Percentiles rank a stretch among this genome's conserved stretches.
phyloP scores from a whole-genome alignment of 2,888 invertebrate species.

The Slavum lentiscoides region DNA sequence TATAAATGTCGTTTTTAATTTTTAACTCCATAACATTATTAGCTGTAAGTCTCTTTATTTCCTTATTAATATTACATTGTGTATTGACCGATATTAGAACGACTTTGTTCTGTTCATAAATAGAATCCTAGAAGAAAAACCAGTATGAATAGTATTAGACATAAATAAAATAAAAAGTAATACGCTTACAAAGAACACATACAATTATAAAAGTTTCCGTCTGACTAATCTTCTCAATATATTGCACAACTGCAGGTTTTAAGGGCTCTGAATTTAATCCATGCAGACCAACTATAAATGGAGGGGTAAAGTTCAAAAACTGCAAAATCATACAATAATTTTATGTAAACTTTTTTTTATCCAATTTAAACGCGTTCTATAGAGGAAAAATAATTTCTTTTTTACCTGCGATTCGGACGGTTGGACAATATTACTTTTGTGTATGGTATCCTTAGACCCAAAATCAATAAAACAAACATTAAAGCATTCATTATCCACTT shows the following conservation, averaged over 20 bases:
- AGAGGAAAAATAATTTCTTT: background rate
- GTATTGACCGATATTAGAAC: constrained; percentile 28
- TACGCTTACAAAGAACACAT: background rate
- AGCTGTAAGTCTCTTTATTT: constrained; percentile 2
- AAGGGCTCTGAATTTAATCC: constrained; percentile 14
- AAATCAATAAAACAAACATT: constrained; percentile 46
- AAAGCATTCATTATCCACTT: constrained; percentile 14
- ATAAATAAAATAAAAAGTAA: background rate
- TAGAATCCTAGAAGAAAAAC: constrained; percentile 29
- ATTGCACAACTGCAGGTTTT: background rate
- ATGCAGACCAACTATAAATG: constrained; percentile 18
- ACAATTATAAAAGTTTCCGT: constrained; percentile 35
- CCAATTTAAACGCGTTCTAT: background rate
- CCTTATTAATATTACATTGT: constrained; percentile 21
- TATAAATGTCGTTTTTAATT: background rate
- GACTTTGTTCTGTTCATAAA: constrained; percentile 25
- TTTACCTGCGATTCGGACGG: constrained; percentile 24
- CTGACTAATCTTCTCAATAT: constrained; percentile 23
- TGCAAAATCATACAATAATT: constrained; percentile 3
- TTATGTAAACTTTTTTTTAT: background rate
- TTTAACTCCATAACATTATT: background rate
- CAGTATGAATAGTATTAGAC: background rate
- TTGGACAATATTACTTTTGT: constrained; percentile 27
- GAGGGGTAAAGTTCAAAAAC: constrained; percentile 14
- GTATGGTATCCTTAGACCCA: background rate